A percentile compares a stretch with the other conserved stretches of the same genome.
Conservation (phyloP, 2,888 invertebrate genomes). For the Pollenia labialis region DNA sequence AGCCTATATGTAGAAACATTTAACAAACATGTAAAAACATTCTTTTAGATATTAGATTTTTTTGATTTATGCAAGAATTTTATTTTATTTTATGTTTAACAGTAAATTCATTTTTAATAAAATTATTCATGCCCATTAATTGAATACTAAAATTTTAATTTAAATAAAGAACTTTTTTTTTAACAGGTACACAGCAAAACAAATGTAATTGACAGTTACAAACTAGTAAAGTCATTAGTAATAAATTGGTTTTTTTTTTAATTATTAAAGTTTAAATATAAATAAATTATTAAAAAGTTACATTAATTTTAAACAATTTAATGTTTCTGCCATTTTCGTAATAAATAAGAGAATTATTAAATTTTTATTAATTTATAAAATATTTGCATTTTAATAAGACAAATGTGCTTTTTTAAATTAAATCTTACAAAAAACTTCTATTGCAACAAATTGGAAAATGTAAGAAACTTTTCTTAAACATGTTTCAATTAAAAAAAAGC, state of each 20-base stretch:
- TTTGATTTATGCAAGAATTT: slow-evolving; percentile 58
- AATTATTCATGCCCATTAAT: slow-evolving; percentile 30
- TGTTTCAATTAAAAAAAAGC: too few species aligned
- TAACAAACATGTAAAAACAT: slow-evolving; percentile 18
- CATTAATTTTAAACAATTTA: too few species aligned
- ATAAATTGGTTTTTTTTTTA: slow-evolving; percentile 8
- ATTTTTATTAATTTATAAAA: too few species aligned
- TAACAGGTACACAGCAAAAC: background rate
- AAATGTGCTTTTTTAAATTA: too few species aligned
- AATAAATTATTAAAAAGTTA: too few species aligned
- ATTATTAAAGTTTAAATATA: too few species aligned
- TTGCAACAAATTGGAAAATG: too few species aligned
- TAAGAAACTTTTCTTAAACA: too few species aligned
- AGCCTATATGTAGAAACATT: slow-evolving; percentile 10
- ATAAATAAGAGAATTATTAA: too few species aligned
- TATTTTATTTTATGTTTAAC: slow-evolving; percentile 25
- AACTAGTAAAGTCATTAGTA: slow-evolving; percentile 52
- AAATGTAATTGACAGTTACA: slow-evolving; percentile 30
- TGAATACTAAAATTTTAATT: slow-evolving; percentile 46
- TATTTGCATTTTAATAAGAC: too few species aligned
- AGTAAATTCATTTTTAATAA: slow-evolving; percentile 45
- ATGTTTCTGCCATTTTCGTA: too few species aligned
- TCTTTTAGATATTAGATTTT: slow-evolving; percentile 7
- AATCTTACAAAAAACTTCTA: too few species aligned
- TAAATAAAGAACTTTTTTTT: slow-evolving; percentile 31